Evolutionary conservation across 92 coral and sea anemone genomes (phyloP).

Genomic region (Umimayanthus kanabou): DNA sequence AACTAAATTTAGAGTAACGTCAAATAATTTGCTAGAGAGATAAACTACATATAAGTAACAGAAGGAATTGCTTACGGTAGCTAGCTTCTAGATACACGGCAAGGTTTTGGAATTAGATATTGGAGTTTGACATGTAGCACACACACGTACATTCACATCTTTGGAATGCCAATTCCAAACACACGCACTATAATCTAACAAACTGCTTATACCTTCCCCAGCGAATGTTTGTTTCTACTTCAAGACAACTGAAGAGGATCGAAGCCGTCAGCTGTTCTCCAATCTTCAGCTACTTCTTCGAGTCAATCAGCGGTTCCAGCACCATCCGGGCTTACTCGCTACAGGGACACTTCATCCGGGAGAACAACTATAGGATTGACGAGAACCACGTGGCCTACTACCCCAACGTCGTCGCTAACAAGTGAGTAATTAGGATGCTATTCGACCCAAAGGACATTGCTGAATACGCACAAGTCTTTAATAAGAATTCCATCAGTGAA

Average conservation of each 20-base stretch:
- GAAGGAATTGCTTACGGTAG: too few relatives aligned
- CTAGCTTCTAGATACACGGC: too few relatives aligned
- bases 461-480: neutral
- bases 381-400: neutral
- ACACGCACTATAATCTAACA: neutral
- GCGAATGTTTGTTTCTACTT: neutral
- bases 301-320: neutral
- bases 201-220: neutral
- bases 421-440: neutral
- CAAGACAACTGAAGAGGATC: neutral
- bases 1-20: too few relatives aligned
- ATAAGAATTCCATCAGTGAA: neutral
- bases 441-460: neutral
- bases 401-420: neutral
- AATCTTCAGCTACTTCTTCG: neutral
- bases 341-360: neutral
- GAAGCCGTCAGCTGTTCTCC: neutral
- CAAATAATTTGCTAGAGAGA: too few relatives aligned
- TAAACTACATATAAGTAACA: neutral
- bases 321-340: neutral
- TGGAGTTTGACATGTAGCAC: neutral
- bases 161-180: neutral
- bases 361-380: neutral
- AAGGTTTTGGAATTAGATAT: too few relatives aligned
- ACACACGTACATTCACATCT: neutral